A percentile compares a stretch with the other conserved stretches of the same genome.
Evolutionary conservation across 2,797 vertebrate species (phyloP).

Genomic region (Neoniphon sammara): DNA sequence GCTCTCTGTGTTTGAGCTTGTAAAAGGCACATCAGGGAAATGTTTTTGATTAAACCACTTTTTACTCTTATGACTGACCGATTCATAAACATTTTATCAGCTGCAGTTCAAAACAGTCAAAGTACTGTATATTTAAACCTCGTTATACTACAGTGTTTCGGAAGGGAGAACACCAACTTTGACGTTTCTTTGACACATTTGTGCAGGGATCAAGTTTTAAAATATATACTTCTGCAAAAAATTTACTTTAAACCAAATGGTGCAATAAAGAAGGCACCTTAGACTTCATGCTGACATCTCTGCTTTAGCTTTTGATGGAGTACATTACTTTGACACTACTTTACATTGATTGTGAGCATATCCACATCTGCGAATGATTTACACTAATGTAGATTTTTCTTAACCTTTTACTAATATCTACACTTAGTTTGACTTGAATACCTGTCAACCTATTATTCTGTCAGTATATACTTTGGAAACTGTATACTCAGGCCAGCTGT

Average conservation of each 20-base stretch:
- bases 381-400: background rate
- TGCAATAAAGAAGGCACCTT: too few species aligned
- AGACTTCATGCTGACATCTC: too few species aligned
- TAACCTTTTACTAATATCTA: background rate
- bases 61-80: background rate
- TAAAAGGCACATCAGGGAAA: conserved; percentile 18
- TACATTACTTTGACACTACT: too few species aligned
- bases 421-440: background rate
- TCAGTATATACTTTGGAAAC: background rate
- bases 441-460: background rate
- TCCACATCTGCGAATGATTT: too few species aligned
- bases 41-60: conserved; percentile 24
- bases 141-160: conserved; percentile 35
- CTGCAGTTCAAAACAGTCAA: conserved; percentile 30
- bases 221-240: background rate
- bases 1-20: conserved; percentile 29
- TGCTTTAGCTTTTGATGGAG: too few species aligned
- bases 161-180: conserved; percentile 19
- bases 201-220: conserved; percentile 6
- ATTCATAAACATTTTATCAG: conserved; percentile 3
- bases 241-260: too few species aligned
- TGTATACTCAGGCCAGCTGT: background rate
- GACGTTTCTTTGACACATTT: background rate
- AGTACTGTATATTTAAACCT: conserved; percentile 32
- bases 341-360: background rate